These are phyloP conservation scores for Lottia scabra DNA, from an alignment of 2,888 invertebrate species.

Conservation along the genomic window DNA sequence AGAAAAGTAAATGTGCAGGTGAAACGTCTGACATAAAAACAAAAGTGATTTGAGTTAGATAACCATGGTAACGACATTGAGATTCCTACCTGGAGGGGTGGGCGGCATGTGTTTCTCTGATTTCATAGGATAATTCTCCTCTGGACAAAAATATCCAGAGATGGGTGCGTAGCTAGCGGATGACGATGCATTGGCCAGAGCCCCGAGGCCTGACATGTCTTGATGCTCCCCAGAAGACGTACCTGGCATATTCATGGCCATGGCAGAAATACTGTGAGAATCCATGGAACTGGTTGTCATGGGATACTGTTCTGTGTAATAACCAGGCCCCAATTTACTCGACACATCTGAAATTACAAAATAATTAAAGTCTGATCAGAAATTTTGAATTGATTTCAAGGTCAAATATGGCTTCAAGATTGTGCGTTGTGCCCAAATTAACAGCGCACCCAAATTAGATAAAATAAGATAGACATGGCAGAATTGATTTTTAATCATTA, in stretches of 20 bases:
- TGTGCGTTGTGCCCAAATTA: no score
- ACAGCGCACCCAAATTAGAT: no score
- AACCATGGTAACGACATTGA: slow-evolving; percentile 30
- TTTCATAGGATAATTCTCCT: slow-evolving; percentile 46
- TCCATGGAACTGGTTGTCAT: slow-evolving; percentile 1
- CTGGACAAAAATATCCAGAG: slow-evolving; percentile 36
- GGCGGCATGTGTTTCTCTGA: slow-evolving; percentile 50
- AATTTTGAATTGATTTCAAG: no score
- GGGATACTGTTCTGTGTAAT: not conserved
- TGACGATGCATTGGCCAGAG: slow-evolving; percentile 28
- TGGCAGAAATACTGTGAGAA: slow-evolving; percentile 7
- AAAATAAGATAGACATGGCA: no score
- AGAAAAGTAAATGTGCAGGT: no score
- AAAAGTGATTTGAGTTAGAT: no score
- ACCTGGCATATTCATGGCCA: slow-evolving; percentile 19
- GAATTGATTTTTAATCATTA: no score
- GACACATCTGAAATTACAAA: not conserved
- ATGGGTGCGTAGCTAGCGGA: not conserved
- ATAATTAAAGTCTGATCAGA: no score
- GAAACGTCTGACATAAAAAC: no score
- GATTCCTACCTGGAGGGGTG: slow-evolving; percentile 53
- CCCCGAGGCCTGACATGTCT: slow-evolving; percentile 22
- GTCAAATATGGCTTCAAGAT: no score
- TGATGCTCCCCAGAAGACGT: not conserved
- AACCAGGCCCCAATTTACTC: not conserved